Conservation (phyloP, 2,797 vertebrate genomes). For the Sparus aurata region DNA sequence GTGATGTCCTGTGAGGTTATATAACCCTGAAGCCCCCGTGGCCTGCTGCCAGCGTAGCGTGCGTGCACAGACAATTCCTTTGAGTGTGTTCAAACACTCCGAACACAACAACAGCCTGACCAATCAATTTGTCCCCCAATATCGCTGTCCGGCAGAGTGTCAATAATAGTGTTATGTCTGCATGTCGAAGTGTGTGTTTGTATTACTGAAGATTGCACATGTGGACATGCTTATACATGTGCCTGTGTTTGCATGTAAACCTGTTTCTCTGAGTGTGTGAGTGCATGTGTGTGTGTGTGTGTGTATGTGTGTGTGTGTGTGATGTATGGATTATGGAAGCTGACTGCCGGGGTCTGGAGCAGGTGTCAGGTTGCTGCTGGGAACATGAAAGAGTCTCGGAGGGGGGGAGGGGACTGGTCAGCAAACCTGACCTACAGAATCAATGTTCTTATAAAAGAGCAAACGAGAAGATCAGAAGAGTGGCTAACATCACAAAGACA, state of each 20-base stretch:
- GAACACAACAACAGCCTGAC: slow-evolving; percentile 11
- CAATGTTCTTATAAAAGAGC: slow-evolving; percentile 85
- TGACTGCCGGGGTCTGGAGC: slow-evolving; percentile 72
- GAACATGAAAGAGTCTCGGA: slow-evolving; percentile 83
- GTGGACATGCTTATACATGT: slow-evolving; percentile 36
- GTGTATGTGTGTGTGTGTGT: slow-evolving; percentile 41
- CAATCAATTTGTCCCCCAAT: slow-evolving; percentile 38
- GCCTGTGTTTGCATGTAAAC: slow-evolving; percentile 17
- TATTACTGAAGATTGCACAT: slow-evolving; percentile 44
- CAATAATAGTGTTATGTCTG: slow-evolving; percentile 24
- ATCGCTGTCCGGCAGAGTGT: slow-evolving; percentile 35
- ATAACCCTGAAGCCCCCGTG: background rate
- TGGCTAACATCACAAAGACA: slow-evolving; percentile 57
- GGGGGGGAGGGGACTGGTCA: slow-evolving; percentile 65
- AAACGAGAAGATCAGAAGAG: slow-evolving; percentile 82
- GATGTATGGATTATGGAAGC: slow-evolving; percentile 79
- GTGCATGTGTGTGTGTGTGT: slow-evolving; percentile 25
- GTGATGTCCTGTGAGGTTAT: background rate
- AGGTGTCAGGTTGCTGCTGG: slow-evolving; percentile 82
- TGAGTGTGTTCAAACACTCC: slow-evolving; percentile 26
- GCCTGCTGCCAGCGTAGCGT: background rate
- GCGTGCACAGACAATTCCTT: slow-evolving; percentile 24
- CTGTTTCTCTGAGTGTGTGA: slow-evolving; percentile 12
- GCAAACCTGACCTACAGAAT: slow-evolving; percentile 81
- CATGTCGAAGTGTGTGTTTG: slow-evolving; percentile 35